A percentile compares a stretch with the other conserved stretches of the same genome.
phyloP scores from a whole-genome alignment of 2,888 invertebrate species.

The Eledona agricola region DNA sequence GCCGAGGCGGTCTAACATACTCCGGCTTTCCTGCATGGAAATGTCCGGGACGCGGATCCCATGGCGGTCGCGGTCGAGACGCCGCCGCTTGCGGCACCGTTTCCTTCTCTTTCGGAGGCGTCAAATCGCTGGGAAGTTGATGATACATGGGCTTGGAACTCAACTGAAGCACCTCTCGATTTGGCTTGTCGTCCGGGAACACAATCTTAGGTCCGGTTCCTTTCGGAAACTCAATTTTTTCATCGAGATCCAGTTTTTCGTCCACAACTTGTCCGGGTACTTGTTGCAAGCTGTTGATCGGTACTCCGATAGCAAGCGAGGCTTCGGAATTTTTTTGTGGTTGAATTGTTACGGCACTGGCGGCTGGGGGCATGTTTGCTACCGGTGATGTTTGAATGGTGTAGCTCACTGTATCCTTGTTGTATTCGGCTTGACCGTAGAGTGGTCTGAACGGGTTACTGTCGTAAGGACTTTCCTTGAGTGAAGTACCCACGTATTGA shows the following conservation, averaged over 20 bases:
- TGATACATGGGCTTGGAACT: conserved; percentile 61
- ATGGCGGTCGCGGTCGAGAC: conserved; percentile 61
- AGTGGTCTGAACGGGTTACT: conserved; percentile 58
- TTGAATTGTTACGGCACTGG: conserved; percentile 58
- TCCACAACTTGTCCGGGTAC: conserved; percentile 61
- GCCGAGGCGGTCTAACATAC: conserved; percentile 59
- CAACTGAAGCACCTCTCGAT: conserved; percentile 57
- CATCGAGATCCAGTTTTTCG: conserved; percentile 53
- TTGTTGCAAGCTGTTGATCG: conserved; percentile 54
- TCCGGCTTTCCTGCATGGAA: conserved; percentile 61
- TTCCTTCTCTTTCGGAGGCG: conserved; percentile 61
- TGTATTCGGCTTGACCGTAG: conserved; percentile 43
- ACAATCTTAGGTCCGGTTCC: conserved; percentile 54
- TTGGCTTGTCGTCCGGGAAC: conserved; percentile 56
- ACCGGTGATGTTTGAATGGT: conserved; percentile 37
- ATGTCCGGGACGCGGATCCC: conserved; percentile 63
- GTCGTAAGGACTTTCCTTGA: conserved; percentile 65
- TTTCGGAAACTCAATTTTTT: conserved; percentile 51
- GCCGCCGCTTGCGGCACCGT: conserved; percentile 37
- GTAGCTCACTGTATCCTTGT: conserved; percentile 39
- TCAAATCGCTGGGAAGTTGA: conserved; percentile 62
- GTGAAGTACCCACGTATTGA: conserved; percentile 61
- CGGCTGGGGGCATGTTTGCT: conserved; percentile 38
- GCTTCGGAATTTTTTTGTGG: conserved; percentile 59
- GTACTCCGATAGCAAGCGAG: conserved; percentile 59